Base-by-base conservation (phyloP, 2,113 vertebrate genomes). In the Catharus fuscescens region DNA sequence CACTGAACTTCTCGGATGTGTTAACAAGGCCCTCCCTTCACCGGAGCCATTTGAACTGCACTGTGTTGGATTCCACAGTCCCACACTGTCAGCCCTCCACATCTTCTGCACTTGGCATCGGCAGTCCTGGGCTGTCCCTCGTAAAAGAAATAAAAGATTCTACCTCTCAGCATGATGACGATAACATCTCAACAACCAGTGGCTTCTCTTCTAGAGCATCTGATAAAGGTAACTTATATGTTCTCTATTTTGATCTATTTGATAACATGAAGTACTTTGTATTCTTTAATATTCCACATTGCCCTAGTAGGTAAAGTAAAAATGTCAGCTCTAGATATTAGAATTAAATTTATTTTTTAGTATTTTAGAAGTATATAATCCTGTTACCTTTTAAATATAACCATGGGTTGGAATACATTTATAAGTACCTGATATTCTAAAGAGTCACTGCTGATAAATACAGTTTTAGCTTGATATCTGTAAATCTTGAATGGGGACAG, bases 131-230 rank as follows among this genome's bases (percentile, higher is more conserved):
- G 77, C 98, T 98, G 93, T 98, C 99, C 57, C 98, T 99, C 50
- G 98, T 99, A 45, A 99, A 99, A 96, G 99, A 99, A 98, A 99
- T 99, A 92, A 99, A 99, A 98, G 99, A 99, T 97, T 99, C 99
- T 98, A 98, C 98, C 97, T 99, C 99, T 92, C 99, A 99, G 96
- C 99, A 99, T 34, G 99, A 99, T 97, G 99, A 99, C 29, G 99
- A 99, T 97, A 99, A 99, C 98, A 99, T 99, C 98, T 99, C 99
- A 97, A 99, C 99, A 91, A 99, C 99, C 48, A 99, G 99, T 96
- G 99, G 99, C 61, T 99, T 99, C 95, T 99, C 99, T 50, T 99
- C 99, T 79, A 98, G 99, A 70, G 99, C 99, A 45, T 99, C 99
- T 97, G 99, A 99, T 95, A 99, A 99, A 98, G 99, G 99, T 99